Conservation (phyloP, 2,797 vertebrate genomes). For the Brachyalestes nurse region DNA sequence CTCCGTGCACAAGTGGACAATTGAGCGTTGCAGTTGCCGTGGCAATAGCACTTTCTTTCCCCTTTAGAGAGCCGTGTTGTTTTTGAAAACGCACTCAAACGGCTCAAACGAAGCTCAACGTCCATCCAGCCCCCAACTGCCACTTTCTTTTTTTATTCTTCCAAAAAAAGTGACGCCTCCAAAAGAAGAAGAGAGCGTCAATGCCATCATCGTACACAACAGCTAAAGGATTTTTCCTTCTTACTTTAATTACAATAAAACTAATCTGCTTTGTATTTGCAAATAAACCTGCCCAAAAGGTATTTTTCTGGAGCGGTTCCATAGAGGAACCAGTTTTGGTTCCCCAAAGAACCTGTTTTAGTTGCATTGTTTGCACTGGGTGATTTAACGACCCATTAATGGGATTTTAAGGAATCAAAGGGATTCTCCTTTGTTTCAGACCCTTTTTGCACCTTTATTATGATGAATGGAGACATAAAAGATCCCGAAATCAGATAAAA, state of each 20-base stretch:
- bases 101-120: conserved; percentile 78
- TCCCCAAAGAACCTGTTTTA: background rate
- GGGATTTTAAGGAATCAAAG: too few relatives aligned
- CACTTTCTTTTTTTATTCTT: background rate
- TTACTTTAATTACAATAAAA: background rate
- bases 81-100: conserved; percentile 78
- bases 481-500: too few relatives aligned
- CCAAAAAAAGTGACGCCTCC: background rate
- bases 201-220: background rate
- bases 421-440: too few relatives aligned
- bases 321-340: background rate
- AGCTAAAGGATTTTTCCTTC: too few relatives aligned
- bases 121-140: background rate
- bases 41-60: conserved; percentile 64
- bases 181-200: background rate
- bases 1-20: conserved; percentile 79
- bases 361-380: too few relatives aligned
- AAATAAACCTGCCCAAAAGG: background rate
- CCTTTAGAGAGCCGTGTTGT: conserved; percentile 74
- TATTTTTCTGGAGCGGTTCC: too few relatives aligned
- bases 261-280: background rate
- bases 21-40: conserved; percentile 74
- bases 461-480: too few relatives aligned
- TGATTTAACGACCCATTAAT: too few relatives aligned
- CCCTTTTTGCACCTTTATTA: too few relatives aligned